phyloP scores from a whole-genome alignment of 2,888 invertebrate species.

The Invenusta paracnida region DNA sequence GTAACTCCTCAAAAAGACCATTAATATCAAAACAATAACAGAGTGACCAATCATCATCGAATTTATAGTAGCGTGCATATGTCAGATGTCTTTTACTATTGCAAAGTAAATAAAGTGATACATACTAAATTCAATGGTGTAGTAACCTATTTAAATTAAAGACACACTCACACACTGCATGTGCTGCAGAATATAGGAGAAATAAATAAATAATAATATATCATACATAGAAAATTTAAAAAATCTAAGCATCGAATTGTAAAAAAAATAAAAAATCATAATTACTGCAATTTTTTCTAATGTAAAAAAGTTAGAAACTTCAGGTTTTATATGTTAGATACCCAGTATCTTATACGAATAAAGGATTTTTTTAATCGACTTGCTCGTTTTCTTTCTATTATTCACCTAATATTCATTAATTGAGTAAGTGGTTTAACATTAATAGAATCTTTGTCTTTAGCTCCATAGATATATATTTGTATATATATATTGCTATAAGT shows the following conservation, averaged over 20 bases:
- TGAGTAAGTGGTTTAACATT: no score
- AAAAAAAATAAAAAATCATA: background rate
- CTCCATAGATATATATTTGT: no score
- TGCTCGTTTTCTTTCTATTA: no score
- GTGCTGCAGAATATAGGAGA: constrained; percentile 13
- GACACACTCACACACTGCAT: constrained; percentile 12
- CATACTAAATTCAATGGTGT: background rate
- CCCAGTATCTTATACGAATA: no score
- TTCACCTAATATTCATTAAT: no score
- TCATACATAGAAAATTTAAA: background rate
- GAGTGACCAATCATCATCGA: constrained; percentile 6
- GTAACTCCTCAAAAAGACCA: constrained; percentile 20
- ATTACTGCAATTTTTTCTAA: no score
- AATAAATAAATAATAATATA: background rate
- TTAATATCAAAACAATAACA: constrained; percentile 23
- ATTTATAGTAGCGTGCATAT: constrained; percentile 22
- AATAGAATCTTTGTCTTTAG: no score
- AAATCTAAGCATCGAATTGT: background rate
- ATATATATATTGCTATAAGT: no score
- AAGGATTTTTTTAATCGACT: no score
- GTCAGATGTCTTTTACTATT: constrained; percentile 15
- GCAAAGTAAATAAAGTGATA: background rate
- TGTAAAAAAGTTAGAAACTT: no score
- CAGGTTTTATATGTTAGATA: no score
- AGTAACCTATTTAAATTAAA: background rate